These are phyloP conservation scores for Mirounga angustirostris DNA, from an alignment of 2,113 vertebrate species.

Conservation along the genomic window DNA sequence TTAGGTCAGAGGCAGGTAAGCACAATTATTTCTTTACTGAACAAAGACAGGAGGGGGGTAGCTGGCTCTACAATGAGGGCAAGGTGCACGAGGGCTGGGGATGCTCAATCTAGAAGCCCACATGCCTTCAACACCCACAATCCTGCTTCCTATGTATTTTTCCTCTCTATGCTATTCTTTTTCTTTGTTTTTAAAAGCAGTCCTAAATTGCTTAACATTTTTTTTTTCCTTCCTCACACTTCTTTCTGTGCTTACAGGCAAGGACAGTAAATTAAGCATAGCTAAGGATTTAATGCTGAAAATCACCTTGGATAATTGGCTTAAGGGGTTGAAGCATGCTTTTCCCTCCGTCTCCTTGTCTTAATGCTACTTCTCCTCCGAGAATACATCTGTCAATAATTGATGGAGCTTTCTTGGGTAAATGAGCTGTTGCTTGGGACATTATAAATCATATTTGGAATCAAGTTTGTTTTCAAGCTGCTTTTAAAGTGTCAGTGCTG, in stretches of 20 bases:
- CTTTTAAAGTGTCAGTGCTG: conserved; percentile 73
- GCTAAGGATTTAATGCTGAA: conserved; percentile 81
- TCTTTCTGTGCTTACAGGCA: conserved; percentile 81
- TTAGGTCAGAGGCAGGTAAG: conserved; percentile 74
- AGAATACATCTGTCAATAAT: conserved; percentile 75
- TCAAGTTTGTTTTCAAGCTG: conserved; percentile 69
- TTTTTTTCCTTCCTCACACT: conserved; percentile 47
- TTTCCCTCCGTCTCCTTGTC: conserved; percentile 72
- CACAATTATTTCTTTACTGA: conserved; percentile 69
- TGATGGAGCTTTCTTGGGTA: conserved; percentile 82
- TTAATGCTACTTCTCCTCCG: conserved; percentile 74
- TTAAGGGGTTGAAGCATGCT: conserved; percentile 76
- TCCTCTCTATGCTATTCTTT: neutral
- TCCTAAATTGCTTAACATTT: conserved; percentile 62
- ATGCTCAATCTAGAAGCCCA: conserved; percentile 5
- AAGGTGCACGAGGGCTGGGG: neutral
- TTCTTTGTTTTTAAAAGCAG: conserved; percentile 72
- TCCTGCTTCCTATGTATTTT: neutral
- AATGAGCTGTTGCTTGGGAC: conserved; percentile 75
- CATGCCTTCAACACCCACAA: neutral
- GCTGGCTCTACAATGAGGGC: neutral
- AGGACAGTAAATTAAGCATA: conserved; percentile 84
- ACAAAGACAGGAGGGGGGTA: conserved; percentile 69
- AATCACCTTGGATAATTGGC: conserved; percentile 84
- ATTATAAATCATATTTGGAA: conserved; percentile 79